A percentile compares a stretch with the other conserved stretches of the same genome.
These are phyloP conservation scores for Manis pentadactyla DNA, from an alignment of 2,797 vertebrate genomes.

Conservation along the genomic window DNA sequence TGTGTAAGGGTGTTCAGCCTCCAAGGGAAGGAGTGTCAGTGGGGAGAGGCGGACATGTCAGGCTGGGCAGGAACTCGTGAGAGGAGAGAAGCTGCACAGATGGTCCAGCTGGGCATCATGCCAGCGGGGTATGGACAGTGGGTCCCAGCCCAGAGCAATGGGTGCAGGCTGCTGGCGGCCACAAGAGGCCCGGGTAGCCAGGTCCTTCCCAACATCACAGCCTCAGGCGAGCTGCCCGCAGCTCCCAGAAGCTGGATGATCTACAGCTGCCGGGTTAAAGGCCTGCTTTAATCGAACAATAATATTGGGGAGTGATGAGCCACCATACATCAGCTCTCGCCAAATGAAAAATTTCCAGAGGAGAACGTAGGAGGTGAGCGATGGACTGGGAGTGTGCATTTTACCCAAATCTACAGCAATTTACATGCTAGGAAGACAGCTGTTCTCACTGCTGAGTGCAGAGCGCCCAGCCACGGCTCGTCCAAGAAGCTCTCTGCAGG, in stretches of 20 bases:
- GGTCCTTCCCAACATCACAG: neutral
- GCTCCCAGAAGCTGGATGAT: neutral
- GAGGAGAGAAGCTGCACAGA: neutral
- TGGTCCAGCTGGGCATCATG: rapidly evolving
- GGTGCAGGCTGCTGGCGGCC: neutral
- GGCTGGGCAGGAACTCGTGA: rapidly evolving
- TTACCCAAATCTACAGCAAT: slow-evolving; percentile 34
- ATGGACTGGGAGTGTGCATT: slow-evolving; percentile 9
- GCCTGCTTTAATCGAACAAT: slow-evolving; percentile 31
- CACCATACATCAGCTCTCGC: neutral
- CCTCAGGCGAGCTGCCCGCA: rapidly evolving
- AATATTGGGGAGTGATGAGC: slow-evolving; percentile 50
- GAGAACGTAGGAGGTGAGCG: slow-evolving; percentile 35
- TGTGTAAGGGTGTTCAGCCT: neutral
- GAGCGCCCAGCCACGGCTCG: neutral
- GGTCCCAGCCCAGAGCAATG: no score
- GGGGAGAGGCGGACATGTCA: neutral
- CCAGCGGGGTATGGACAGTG: no score
- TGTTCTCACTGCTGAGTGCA: rapidly evolving
- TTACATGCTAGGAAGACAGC: neutral
- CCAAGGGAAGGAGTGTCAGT: rapidly evolving
- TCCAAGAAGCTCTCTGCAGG: neutral
- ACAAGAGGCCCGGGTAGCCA: neutral
- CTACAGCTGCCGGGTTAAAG: neutral
- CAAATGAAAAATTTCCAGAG: slow-evolving; percentile 27